Conservation (phyloP, 2,797 vertebrate species). For the Intellagama lesueurii region DNA sequence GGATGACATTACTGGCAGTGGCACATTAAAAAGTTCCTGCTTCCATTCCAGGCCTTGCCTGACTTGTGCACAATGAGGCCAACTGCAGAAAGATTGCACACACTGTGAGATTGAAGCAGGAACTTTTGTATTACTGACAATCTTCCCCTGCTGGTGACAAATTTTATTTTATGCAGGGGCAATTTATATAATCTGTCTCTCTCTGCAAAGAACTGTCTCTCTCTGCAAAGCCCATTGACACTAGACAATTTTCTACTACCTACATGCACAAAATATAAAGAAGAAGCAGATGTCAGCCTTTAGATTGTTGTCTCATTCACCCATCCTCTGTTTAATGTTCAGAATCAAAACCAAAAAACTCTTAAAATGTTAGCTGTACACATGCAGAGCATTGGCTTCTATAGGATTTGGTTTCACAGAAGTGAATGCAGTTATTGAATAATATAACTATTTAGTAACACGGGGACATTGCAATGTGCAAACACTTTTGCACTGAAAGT, state of each 20-base stretch:
- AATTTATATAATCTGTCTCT: slow-evolving; percentile 67
- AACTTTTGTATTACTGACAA: too few relatives aligned
- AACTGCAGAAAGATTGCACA: too few relatives aligned
- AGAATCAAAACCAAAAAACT: slow-evolving; percentile 42
- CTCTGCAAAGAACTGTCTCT: slow-evolving; percentile 75
- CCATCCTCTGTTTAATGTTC: background rate
- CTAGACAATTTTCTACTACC: slow-evolving; percentile 50
- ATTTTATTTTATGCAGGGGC: background rate
- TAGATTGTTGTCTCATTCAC: slow-evolving; percentile 36
- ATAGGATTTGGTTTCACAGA: background rate
- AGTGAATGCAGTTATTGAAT: background rate
- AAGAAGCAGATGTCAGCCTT: slow-evolving; percentile 55
- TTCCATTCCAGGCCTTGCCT: too few relatives aligned
- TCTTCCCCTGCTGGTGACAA: background rate
- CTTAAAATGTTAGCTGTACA: background rate
- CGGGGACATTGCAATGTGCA: background rate
- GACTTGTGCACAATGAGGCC: too few relatives aligned
- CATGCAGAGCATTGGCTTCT: background rate
- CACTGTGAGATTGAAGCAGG: too few relatives aligned
- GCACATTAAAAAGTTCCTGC: too few relatives aligned
- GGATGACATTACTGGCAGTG: too few relatives aligned
- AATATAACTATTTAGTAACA: background rate
- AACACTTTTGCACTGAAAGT: background rate
- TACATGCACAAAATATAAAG: slow-evolving; percentile 55
- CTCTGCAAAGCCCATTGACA: slow-evolving; percentile 69